Evolutionary conservation across 2,797 vertebrate species (phyloP).

Genomic region (Siniperca scherzeri): DNA sequence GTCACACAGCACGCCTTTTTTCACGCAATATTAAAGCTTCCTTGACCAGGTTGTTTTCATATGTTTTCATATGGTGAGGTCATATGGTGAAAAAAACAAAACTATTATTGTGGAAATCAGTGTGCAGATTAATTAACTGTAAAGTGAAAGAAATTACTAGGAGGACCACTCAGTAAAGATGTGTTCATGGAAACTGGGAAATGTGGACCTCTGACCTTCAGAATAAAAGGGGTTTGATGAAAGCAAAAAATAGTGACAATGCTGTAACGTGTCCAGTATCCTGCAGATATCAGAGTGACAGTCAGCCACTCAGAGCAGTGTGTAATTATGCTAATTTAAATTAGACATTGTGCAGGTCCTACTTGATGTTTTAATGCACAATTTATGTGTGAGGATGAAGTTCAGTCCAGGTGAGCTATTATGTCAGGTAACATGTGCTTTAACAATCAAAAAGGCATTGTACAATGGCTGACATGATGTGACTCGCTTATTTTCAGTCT

Average conservation of each 20-base stretch:
- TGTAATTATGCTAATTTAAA: conserved; percentile 22
- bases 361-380: neutral
- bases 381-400: neutral
- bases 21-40: neutral
- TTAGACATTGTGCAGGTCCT: neutral
- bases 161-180: neutral
- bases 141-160: neutral
- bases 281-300: conserved; percentile 1
- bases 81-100: too few species aligned
- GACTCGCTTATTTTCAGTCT: neutral
- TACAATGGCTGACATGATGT: neutral
- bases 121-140: neutral
- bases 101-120: neutral
- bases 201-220: neutral
- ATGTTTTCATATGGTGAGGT: neutral
- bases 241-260: neutral
- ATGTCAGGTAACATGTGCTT: neutral
- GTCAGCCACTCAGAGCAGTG: neutral
- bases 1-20: conserved; percentile 18
- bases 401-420: neutral
- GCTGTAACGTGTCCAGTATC: neutral
- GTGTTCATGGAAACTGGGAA: neutral
- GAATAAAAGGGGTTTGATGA: conserved; percentile 2
- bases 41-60: neutral
- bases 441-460: neutral